phyloP scores from a whole-genome alignment of 2,797 vertebrate species.

The Potorous gilbertii region DNA sequence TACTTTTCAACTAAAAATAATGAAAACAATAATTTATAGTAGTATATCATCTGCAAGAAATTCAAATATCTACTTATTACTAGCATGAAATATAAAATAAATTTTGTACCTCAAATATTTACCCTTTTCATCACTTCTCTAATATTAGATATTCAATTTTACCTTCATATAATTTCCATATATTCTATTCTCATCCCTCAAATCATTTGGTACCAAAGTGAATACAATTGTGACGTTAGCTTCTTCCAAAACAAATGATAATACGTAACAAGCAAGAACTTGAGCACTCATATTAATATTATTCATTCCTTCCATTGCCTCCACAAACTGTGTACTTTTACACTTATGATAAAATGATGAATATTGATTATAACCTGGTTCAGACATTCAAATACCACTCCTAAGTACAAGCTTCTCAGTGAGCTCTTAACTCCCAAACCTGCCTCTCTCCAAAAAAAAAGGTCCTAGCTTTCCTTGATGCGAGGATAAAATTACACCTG shows the following conservation, averaged over 20 bases:
- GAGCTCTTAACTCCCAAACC: background rate
- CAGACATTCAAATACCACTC: background rate
- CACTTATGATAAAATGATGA: background rate
- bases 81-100: background rate
- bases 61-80: background rate
- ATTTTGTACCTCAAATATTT: background rate
- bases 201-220: background rate
- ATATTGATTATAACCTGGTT: background rate
- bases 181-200: background rate
- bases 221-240: background rate
- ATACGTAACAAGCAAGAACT: background rate
- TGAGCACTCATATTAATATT: background rate
- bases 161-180: background rate
- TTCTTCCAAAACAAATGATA: background rate
- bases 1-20: background rate
- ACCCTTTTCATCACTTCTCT: background rate
- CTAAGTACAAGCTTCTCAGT: background rate
- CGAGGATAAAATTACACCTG: background rate
- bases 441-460: background rate
- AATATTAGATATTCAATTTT: background rate
- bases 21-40: background rate
- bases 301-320: background rate
- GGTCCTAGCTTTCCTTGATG: background rate
- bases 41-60: background rate
- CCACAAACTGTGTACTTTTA: background rate